Percentiles rank a stretch among this genome's conserved stretches.
Evolutionary conservation across 2,797 vertebrate genomes (phyloP).

Genomic region (Melanotaenia parkinsoni): DNA sequence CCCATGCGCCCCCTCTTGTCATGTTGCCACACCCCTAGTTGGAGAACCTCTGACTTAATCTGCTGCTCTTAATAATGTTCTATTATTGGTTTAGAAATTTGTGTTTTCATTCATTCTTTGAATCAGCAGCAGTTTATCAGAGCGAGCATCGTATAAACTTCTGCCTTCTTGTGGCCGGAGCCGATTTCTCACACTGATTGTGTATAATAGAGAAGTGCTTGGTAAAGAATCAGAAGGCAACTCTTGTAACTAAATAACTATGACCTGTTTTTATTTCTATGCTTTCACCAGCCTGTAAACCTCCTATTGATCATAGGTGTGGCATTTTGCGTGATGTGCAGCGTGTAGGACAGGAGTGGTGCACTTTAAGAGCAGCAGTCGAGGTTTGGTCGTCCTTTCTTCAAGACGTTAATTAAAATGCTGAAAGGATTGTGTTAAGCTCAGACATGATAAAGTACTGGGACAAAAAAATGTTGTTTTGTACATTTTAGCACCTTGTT

Average conservation of each 20-base stretch:
- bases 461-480: too few species aligned
- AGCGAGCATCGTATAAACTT: too few species aligned
- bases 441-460: too few species aligned
- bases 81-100: too few species aligned
- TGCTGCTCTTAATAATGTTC: too few species aligned
- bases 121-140: too few species aligned
- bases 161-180: too few species aligned
- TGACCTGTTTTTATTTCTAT: constrained; percentile 57
- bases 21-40: too few species aligned
- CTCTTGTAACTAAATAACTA: constrained; percentile 54
- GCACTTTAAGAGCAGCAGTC: background rate
- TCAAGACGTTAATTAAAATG: background rate
- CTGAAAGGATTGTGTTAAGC: background rate
- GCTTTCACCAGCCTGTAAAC: constrained; percentile 9
- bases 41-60: too few species aligned
- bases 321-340: constrained; percentile 19
- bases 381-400: background rate
- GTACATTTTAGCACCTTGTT: background rate
- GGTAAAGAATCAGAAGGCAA: constrained; percentile 17
- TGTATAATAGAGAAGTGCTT: constrained; percentile 22
- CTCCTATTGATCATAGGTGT: constrained; percentile 21
- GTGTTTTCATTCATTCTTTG: too few species aligned
- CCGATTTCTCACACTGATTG: constrained; percentile 62
- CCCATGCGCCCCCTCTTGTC: too few species aligned
- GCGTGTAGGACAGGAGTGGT: background rate